Evolutionary conservation across 2,797 vertebrate genomes (phyloP).

Genomic region (Monodelphis domestica): DNA sequence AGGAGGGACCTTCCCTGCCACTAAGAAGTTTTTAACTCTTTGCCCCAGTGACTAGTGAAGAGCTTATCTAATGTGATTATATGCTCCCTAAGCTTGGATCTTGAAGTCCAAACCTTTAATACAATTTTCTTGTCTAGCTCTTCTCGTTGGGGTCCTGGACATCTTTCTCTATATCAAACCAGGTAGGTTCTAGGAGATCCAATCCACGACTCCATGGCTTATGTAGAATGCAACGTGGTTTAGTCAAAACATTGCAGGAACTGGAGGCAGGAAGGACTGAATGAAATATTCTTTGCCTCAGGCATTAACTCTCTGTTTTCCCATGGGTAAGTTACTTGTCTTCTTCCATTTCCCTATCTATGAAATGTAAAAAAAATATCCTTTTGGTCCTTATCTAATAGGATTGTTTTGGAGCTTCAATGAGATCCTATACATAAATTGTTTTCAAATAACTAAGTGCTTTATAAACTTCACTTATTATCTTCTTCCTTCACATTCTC

Average conservation of each 20-base stretch:
- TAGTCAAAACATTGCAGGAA: neutral
- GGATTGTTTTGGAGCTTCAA: neutral
- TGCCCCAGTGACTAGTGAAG: neutral
- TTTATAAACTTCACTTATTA: neutral
- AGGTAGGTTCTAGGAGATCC: neutral
- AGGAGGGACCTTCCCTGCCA: neutral
- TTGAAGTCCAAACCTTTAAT: neutral
- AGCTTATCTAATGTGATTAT: neutral
- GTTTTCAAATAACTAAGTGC: neutral
- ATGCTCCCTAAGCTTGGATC: neutral
- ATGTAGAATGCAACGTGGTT: neutral
- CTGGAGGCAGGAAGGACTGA: neutral
- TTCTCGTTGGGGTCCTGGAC: neutral
- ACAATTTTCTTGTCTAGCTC: neutral
- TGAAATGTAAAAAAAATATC: neutral
- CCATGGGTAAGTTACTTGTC: neutral
- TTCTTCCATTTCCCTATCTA: neutral
- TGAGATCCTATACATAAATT: neutral
- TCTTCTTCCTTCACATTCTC: neutral
- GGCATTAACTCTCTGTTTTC: neutral
- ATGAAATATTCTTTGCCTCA: neutral
- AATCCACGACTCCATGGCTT: neutral
- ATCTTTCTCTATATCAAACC: neutral
- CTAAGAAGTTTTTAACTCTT: neutral
- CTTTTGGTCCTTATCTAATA: neutral